Base-by-base conservation (phyloP, 1,140 invertebrate genomes). In the Aphis craccivora region DNA sequence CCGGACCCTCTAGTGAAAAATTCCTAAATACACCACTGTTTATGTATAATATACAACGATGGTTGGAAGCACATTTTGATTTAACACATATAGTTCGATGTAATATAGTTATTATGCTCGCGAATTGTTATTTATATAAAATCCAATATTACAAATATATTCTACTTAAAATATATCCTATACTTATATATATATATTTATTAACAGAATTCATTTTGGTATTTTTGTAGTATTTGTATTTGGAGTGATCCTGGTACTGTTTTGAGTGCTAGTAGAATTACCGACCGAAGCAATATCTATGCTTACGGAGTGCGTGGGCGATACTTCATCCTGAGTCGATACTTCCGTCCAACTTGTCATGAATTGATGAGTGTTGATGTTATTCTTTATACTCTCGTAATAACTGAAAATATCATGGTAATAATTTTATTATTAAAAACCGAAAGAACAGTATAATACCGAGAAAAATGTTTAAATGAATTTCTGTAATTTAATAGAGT, bases 301-400 rank as follows among this genome's bases (percentile, higher is more conserved):
- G 76, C 9, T 83, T 30, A 93, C n/a, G 6, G 91, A 55, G 37
- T 86, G 76, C 45, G 81, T 86, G 25, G 91, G 81, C 25, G 81
- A 40, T 20, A 93, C 48, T 11, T 93, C 81, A 11, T 83, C 81
- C 30, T 43, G 89, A 60, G 53, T 67, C 40, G 89, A 60, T 22
- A 81, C 43, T 91, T 91, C 90, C 22, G 91, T 93, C 91, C 91
- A 93, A 86, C 91, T 93, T 25, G 43, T 93, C 91, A 55, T 55
- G 14, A 93, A 53, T 18, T 93, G 76, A 37, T 93, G 91, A 53
- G 91, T 93, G 22, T 83, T 92, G 30, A 92, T 92, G n/a, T 92
- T 92, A 35, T 93, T 93, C 7, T 93, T 93, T 86, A 93, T 86
- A 23, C 14, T 86, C 48, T 93, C 91, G 43, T 86, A 93, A 18